Conservation (phyloP, 2,113 vertebrate species). For the Rhagologus leucostigma region DNA sequence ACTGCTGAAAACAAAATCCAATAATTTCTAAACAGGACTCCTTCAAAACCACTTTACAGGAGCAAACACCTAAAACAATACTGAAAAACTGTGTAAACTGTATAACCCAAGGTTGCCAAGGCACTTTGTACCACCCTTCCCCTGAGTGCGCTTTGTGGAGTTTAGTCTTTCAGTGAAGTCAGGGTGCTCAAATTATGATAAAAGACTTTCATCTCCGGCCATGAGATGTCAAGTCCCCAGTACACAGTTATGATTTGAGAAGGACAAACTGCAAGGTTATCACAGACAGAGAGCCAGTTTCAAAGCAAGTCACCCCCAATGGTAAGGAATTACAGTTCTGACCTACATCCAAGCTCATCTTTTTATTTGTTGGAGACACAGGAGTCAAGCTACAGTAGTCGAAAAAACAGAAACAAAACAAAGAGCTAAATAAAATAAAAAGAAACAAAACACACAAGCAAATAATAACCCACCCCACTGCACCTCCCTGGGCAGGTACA, state of each 20-base stretch:
- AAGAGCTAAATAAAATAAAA: neutral
- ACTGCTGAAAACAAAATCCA: neutral
- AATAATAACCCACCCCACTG: neutral
- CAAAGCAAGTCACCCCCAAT: neutral
- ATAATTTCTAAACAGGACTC: neutral
- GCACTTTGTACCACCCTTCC: neutral
- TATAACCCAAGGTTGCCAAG: neutral
- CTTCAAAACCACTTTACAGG: neutral
- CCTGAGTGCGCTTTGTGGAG: neutral
- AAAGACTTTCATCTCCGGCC: neutral
- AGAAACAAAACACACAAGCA: neutral
- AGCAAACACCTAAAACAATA: neutral
- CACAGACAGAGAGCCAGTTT: neutral
- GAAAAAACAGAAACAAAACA: neutral
- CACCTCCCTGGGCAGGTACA: neutral
- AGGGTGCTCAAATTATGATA: neutral
- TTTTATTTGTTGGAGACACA: neutral
- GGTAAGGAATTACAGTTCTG: neutral
- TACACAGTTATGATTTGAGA: neutral
- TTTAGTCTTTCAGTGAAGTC: neutral
- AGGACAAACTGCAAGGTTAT: constrained; percentile 21
- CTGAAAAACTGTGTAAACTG: neutral
- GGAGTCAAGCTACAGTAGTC: neutral
- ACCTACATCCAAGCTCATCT: neutral
- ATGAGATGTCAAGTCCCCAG: neutral